Percentiles rank a stretch among this genome's conserved stretches.
Conservation (phyloP, 2,113 vertebrate species). For the Tylochromis polylepis region DNA sequence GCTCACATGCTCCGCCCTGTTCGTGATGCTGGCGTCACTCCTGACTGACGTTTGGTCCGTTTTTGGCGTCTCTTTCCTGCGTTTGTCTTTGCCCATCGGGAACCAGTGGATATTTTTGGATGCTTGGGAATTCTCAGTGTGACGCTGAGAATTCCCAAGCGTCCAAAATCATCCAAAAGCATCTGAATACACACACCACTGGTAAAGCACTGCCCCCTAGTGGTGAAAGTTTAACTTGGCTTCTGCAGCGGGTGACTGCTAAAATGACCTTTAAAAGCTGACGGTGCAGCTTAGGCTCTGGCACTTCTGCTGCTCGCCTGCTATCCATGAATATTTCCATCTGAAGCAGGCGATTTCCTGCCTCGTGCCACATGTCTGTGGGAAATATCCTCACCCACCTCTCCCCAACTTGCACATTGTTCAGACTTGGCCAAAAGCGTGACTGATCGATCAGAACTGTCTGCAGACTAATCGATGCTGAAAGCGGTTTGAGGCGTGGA, state of each 20-base stretch:
- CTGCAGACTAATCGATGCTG: background rate
- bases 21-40: background rate
- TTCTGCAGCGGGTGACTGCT: background rate
- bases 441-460: background rate
- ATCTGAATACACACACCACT: background rate
- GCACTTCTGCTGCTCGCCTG: background rate
- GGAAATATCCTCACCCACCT: rapidly evolving
- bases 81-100: background rate
- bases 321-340: background rate
- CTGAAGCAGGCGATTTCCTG: background rate
- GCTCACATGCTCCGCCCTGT: background rate
- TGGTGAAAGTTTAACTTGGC: rapidly evolving
- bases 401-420: rapidly evolving
- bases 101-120: background rate
- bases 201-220: background rate
- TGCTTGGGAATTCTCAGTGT: background rate
- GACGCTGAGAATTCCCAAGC: background rate
- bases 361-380: background rate
- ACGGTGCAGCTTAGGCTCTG: background rate
- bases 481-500: background rate
- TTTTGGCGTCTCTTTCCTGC: rapidly evolving
- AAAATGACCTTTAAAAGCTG: background rate
- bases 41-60: background rate
- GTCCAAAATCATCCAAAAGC: background rate
- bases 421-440: rapidly evolving